Evolutionary conservation across 2,113 vertebrate genomes (phyloP).

Genomic region (Platycercus adscitus): DNA sequence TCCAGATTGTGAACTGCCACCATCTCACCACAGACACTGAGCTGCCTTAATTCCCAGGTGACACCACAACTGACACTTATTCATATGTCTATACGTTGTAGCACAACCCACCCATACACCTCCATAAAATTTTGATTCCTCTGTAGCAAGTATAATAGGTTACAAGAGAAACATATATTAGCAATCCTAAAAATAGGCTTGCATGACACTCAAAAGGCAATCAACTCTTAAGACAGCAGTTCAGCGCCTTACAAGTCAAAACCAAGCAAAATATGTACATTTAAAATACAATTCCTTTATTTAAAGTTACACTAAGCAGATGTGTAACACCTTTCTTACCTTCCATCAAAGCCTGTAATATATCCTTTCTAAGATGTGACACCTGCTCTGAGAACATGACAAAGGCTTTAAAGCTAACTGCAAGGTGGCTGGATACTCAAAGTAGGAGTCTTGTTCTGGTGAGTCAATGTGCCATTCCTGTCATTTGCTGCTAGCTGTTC

Average conservation of each 20-base stretch:
- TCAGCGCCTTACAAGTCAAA: background rate
- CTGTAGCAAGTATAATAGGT: background rate
- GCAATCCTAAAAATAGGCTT: background rate
- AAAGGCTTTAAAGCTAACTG: background rate
- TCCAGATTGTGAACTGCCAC: background rate
- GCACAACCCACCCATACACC: background rate
- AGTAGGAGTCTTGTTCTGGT: background rate
- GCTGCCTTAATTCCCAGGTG: background rate
- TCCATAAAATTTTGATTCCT: background rate
- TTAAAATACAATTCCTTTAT: background rate
- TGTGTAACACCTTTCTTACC: background rate
- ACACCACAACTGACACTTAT: fast-evolving
- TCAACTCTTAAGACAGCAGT: background rate
- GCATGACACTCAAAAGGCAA: background rate
- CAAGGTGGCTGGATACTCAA: background rate
- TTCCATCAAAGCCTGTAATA: background rate
- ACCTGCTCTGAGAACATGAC: background rate
- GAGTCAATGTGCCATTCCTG: background rate
- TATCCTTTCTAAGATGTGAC: background rate
- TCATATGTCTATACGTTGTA: fast-evolving
- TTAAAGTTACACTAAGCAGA: background rate
- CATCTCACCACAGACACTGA: background rate
- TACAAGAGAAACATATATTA: background rate
- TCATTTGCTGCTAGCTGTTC: background rate
- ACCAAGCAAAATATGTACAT: background rate